Percentiles rank a stretch among this genome's conserved stretches.
phyloP scores from a whole-genome alignment of 2,113 vertebrate species.

The Mobula birostris region DNA sequence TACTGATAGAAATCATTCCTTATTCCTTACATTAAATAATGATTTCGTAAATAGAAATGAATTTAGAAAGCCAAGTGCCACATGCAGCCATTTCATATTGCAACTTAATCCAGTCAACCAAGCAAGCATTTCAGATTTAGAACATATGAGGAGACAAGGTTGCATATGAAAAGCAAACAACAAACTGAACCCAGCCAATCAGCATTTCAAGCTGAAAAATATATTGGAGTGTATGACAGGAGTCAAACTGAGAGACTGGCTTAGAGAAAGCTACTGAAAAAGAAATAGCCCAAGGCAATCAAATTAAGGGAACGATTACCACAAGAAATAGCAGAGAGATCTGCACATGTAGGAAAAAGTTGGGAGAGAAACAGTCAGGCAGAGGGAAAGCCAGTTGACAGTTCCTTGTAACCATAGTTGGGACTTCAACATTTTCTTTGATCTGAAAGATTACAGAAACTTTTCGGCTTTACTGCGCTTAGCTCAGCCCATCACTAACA shows the following conservation, averaged over 20 bases:
- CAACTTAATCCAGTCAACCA: no score
- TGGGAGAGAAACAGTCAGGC: not conserved
- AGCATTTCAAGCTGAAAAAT: not conserved
- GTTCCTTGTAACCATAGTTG: not conserved
- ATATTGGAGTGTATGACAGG: not conserved
- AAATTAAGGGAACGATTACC: not conserved
- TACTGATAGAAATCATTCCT: no score
- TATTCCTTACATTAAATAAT: no score
- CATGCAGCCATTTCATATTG: no score
- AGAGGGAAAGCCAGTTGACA: not conserved
- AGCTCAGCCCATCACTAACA: not conserved
- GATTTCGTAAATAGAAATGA: no score
- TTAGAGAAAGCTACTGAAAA: not conserved
- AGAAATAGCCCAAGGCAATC: not conserved
- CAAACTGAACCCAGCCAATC: not conserved
- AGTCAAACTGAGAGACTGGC: not conserved
- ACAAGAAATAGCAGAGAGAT: not conserved
- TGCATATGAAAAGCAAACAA: not conserved
- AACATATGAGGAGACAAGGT: not conserved
- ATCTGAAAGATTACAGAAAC: not conserved
- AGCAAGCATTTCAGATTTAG: not conserved
- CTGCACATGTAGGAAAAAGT: not conserved
- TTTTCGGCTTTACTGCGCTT: not conserved
- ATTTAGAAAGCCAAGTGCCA: no score
- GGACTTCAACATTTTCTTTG: not conserved